Percentiles rank a stretch among this genome's conserved stretches.
Evolutionary conservation across 2,888 invertebrate genomes (phyloP).

Genomic region (Vanessa cardui): DNA sequence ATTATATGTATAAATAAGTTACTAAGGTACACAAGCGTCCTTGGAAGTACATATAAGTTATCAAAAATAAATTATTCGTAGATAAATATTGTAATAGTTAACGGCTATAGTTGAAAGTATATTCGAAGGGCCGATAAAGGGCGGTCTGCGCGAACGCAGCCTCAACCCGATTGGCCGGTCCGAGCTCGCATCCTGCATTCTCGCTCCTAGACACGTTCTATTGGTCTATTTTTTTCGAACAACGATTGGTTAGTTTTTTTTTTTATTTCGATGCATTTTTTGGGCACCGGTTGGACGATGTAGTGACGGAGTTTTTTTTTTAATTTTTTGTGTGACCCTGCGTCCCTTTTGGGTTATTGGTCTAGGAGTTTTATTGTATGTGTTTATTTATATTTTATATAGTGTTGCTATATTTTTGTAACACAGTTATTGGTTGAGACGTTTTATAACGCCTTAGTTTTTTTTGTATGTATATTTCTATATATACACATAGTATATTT

Average conservation of each 20-base stretch:
- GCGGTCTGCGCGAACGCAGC: slow-evolving; percentile 45
- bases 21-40: too few species aligned
- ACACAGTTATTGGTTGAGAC: background rate
- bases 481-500: background rate
- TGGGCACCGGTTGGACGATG: slow-evolving; percentile 23
- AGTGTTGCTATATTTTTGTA: background rate
- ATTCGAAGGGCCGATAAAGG: slow-evolving; percentile 32
- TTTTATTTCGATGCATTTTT: slow-evolving; percentile 29
- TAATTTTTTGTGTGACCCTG: slow-evolving; percentile 21
- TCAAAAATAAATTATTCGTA: background rate
- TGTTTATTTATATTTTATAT: background rate
- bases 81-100: background rate
- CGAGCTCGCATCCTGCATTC: slow-evolving; percentile 37
- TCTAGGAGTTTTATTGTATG: background rate
- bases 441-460: background rate
- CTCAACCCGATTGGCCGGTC: slow-evolving; percentile 41
- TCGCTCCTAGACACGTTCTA: slow-evolving; percentile 45
- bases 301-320: background rate
- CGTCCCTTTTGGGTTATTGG: slow-evolving; percentile 11
- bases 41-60: background rate
- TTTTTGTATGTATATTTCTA: background rate
- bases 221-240: slow-evolving; percentile 41
- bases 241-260: slow-evolving; percentile 33
- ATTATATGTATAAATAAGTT: too few species aligned
- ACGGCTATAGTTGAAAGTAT: slow-evolving; percentile 1